Evolutionary conservation across 2,888 invertebrate genomes (phyloP).

Genomic region (Cataglyphis cursor): DNA sequence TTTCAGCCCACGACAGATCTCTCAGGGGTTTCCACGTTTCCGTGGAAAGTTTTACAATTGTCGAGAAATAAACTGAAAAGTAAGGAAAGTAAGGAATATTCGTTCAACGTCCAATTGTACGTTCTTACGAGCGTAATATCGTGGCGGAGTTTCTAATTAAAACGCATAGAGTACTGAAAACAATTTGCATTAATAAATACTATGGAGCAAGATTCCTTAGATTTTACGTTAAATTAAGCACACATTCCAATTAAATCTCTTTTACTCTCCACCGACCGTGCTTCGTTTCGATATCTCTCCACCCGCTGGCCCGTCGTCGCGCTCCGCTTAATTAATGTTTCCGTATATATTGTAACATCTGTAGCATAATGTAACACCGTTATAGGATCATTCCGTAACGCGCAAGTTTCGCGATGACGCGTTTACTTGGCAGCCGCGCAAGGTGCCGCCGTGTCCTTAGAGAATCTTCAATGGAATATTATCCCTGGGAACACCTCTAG

Average conservation of each 20-base stretch:
- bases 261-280: background rate
- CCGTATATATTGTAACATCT: constrained; percentile 41
- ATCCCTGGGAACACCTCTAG: constrained; percentile 61
- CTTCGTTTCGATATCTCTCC: constrained; percentile 42
- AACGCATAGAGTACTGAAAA: constrained; percentile 15
- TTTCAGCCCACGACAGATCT: background rate
- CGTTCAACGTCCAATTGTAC: background rate
- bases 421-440: constrained; percentile 65
- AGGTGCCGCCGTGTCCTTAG: constrained; percentile 65
- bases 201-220: constrained; percentile 15
- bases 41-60: constrained; percentile 32
- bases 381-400: constrained; percentile 46
- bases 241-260: constrained; percentile 18
- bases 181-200: constrained; percentile 52
- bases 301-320: background rate
- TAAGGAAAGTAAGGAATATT: background rate
- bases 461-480: constrained; percentile 73
- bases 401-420: constrained; percentile 59
- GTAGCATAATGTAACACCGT: constrained; percentile 46
- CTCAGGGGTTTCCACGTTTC: background rate
- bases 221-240: constrained; percentile 42
- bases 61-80: background rate
- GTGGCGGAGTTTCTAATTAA: constrained; percentile 18
- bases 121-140: background rate
- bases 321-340: constrained; percentile 44